Conservation (phyloP, 2,113 vertebrate genomes). For the Takifugu bimaculatus region DNA sequence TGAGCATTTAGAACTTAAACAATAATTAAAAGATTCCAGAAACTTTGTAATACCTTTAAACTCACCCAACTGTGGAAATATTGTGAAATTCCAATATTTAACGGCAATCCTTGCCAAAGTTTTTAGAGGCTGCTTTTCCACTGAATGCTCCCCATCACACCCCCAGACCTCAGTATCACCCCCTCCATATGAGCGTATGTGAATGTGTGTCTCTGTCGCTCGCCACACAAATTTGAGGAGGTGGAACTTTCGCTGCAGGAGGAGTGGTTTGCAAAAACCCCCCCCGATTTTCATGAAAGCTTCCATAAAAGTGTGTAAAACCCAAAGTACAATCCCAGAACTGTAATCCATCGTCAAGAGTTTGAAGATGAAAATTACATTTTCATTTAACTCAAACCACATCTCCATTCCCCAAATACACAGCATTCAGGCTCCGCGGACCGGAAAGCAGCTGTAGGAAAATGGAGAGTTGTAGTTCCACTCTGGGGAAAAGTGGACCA, state of each 20-base stretch:
- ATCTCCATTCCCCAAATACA: not conserved
- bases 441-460: not conserved
- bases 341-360: too few relatives aligned
- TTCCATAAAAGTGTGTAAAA: too few relatives aligned
- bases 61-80: slow-evolving; percentile 72
- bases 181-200: slow-evolving; percentile 71
- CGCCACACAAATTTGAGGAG: slow-evolving; percentile 71
- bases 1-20: slow-evolving; percentile 1
- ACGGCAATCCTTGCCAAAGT: slow-evolving; percentile 23
- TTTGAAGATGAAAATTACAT: too few relatives aligned
- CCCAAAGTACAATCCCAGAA: too few relatives aligned
- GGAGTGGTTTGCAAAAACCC: slow-evolving; percentile 34
- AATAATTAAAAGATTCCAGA: not conserved
- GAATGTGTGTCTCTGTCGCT: slow-evolving; percentile 59
- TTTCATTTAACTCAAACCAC: not conserved
- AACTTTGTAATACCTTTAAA: slow-evolving; percentile 25
- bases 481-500: slow-evolving; percentile 25
- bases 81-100: not conserved
- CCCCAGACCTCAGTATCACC: slow-evolving; percentile 78
- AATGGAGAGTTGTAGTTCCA: slow-evolving; percentile 20
- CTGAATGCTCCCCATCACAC: slow-evolving; percentile 57
- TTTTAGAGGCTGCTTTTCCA: slow-evolving; percentile 44
- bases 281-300: too few relatives aligned
- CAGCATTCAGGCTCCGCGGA: slow-evolving; percentile 7
- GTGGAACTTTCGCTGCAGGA: slow-evolving; percentile 43